A percentile compares a stretch with the other conserved stretches of the same genome.
These are phyloP conservation scores for Asobara japonica DNA, from an alignment of 1,140 invertebrate genomes.

Conservation along the genomic window DNA sequence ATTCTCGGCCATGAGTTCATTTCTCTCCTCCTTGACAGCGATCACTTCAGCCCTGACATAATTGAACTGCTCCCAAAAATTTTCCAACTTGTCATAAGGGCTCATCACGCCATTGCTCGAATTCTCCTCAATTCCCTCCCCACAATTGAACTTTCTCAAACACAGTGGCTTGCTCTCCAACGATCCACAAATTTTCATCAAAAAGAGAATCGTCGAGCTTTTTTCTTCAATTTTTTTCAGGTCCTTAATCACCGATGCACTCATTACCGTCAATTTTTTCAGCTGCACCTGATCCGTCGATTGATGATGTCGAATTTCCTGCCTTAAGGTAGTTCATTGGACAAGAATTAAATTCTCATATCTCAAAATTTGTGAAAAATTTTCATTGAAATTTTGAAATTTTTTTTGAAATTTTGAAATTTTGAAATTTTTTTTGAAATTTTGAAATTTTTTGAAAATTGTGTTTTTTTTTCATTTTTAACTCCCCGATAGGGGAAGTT, in stretches of 20 bases:
- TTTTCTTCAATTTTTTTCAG: conserved; percentile 53
- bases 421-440: no score
- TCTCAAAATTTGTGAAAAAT: no score
- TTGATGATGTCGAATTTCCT: conserved; percentile 46
- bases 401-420: no score
- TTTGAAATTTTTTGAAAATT: no score
- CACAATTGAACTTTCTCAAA: background rate
- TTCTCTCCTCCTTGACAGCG: conserved; percentile 42
- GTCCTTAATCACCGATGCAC: conserved; percentile 51
- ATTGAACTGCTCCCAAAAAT: conserved; percentile 60
- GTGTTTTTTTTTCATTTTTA: no score
- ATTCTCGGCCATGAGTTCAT: conserved; percentile 48
- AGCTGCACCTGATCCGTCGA: conserved; percentile 47
- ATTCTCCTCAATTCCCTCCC: background rate
- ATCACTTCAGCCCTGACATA: conserved; percentile 56
- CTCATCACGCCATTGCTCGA: conserved; percentile 33
- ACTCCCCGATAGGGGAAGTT: no score
- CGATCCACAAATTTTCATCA: conserved; percentile 49
- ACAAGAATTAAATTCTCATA: no score
- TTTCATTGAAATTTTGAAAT: no score
- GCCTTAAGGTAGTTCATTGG: no score
- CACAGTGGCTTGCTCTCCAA: conserved; percentile 45
- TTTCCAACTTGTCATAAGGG: conserved; percentile 52
- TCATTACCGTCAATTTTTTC: conserved; percentile 52
- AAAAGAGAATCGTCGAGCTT: conserved; percentile 39